These are phyloP conservation scores for Cuculus canorus DNA, from an alignment of 2,797 vertebrate genomes.

Conservation along the genomic window DNA sequence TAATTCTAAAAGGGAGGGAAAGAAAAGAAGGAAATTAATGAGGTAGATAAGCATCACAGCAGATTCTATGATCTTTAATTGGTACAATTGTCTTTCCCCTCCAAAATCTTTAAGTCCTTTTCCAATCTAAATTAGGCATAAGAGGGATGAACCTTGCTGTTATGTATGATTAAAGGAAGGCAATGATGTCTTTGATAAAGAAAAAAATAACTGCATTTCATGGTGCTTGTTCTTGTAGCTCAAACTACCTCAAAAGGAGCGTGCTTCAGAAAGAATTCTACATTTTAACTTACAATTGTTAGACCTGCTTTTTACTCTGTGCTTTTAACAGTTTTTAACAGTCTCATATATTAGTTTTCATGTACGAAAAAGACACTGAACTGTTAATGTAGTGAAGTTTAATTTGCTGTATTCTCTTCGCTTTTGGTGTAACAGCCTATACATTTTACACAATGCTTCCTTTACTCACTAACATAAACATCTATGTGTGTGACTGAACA, in stretches of 20 bases:
- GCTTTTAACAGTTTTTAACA: neutral
- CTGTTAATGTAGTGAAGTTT: neutral
- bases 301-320: neutral
- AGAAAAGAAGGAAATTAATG: neutral
- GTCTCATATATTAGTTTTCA: neutral
- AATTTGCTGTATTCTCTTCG: neutral
- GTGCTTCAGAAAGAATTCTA: neutral
- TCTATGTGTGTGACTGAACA: neutral
- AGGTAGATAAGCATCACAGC: neutral
- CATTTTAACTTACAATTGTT: neutral
- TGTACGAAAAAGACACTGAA: neutral
- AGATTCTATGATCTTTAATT: neutral
- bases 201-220: neutral
- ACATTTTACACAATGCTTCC: neutral
- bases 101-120: neutral
- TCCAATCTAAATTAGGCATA: neutral
- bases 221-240: neutral
- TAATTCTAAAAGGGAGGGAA: neutral
- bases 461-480: neutral
- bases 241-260: neutral
- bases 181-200: neutral
- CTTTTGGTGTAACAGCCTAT: neutral
- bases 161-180: neutral
- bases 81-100: neutral
- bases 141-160: neutral